Conservation (phyloP, 2,113 vertebrate genomes). For the Otocyon megalotis region DNA sequence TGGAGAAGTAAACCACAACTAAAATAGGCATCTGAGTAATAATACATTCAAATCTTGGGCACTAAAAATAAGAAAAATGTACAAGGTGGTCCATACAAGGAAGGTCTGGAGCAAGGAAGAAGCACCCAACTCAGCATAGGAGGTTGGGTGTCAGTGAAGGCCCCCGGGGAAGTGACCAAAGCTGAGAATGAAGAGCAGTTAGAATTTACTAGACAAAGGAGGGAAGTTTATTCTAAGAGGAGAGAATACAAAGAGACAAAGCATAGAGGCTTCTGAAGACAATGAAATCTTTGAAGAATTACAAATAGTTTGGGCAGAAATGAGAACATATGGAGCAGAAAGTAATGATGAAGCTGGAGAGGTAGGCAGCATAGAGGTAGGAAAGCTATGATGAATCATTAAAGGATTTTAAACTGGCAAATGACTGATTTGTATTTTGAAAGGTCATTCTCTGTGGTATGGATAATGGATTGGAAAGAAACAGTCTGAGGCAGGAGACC, state of each 20-base stretch:
- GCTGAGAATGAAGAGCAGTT: neutral
- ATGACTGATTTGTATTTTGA: constrained; percentile 17
- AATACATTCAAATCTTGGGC: neutral
- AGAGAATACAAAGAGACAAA: neutral
- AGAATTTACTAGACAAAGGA: neutral
- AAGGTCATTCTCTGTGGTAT: neutral
- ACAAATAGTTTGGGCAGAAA: neutral
- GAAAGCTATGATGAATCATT: neutral
- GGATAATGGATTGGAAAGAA: neutral
- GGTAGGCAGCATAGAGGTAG: neutral
- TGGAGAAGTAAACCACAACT: constrained; percentile 21
- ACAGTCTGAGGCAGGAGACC: neutral
- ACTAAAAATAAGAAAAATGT: constrained; percentile 5
- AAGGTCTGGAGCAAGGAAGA: neutral
- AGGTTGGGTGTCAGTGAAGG: neutral
- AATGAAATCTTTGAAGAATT: neutral
- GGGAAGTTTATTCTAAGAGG: neutral
- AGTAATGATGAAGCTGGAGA: neutral
- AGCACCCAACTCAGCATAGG: neutral
- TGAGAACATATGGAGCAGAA: neutral
- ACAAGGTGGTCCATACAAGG: neutral
- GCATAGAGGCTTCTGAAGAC: constrained; percentile 1
- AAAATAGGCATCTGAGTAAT: neutral
- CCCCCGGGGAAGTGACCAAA: neutral
- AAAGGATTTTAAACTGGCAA: constrained; percentile 17